Base-by-base conservation (phyloP, 1,140 invertebrate species). In the Oryzaephilus surinamensis region DNA sequence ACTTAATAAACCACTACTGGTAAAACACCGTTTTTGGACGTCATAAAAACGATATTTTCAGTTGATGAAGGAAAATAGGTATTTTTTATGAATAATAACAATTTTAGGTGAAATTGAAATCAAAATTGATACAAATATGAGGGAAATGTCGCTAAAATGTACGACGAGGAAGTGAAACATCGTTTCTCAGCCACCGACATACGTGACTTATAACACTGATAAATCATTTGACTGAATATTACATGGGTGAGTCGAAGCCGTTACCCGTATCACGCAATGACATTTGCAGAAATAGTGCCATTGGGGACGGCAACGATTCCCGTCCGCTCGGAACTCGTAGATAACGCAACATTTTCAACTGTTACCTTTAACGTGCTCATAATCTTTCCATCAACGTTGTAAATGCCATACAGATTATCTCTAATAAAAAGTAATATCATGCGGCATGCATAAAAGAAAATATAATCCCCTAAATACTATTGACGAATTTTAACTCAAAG, bases 121-220 rank as follows among this genome's bases (percentile, higher is more conserved):
- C n/a, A n/a, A n/a, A n/a, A n/a, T n/a, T n/a, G n/a, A n/a, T n/a
- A n/a, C n/a, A n/a, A n/a, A n/a, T n/a, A n/a, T n/a, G 28, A 16
- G 28, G 14, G 28, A 16, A 16, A 16, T 29, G 32, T 23, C 33
- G 33, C 26, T 36, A 26, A 36, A 24, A 26, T 26, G 23, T 20
- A 29, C 26, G 18, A 38, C 30, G n/a, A n/a, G n/a, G n/a, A n/a
- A n/a, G n/a, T n/a, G n/a, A n/a, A 19, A 37, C 19, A 26, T 37
- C 36, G 31, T 33, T 41, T 46, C 35, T 34, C 24, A 31, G 43
- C 41, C 41, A 39, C 28, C 41, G 40, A 32, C 31, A 40, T 36
- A 47, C 41, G 40, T 47, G 41, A 47, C 40, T 47, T 47, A 43
- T 47, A 40, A 42, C 37, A 32, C 37, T 38, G 41, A 47, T 47